Conservation (phyloP, 2,797 vertebrate species). For the Menidia menidia region DNA sequence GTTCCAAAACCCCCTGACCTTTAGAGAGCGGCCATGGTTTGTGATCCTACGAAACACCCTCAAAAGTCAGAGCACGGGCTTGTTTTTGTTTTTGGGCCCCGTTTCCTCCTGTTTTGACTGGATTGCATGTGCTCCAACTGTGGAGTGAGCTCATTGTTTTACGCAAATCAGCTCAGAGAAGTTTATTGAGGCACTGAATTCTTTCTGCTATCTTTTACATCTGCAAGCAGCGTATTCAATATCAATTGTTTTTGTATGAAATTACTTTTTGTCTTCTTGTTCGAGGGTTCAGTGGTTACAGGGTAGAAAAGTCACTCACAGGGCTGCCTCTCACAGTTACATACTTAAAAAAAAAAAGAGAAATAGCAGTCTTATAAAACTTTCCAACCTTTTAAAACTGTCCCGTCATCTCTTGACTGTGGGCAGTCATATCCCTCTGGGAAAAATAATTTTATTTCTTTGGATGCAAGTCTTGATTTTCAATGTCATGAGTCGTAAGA, state of each 20-base stretch:
- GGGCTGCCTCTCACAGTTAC: conserved; percentile 53
- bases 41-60: conserved; percentile 64
- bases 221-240: conserved; percentile 35
- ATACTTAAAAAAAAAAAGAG: conserved; percentile 45
- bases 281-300: conserved; percentile 30
- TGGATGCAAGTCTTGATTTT: conserved; percentile 54
- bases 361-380: conserved; percentile 61
- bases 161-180: conserved; percentile 58
- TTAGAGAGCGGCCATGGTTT: conserved; percentile 45
- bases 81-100: conserved; percentile 71
- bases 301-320: conserved; percentile 47
- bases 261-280: conserved; percentile 8
- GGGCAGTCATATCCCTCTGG: conserved; percentile 53
- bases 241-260: conserved; percentile 9
- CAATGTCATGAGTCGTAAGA: conserved; percentile 43
- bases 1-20: conserved; percentile 69
- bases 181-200: conserved; percentile 28
- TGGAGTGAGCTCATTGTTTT: conserved; percentile 61
- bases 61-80: conserved; percentile 51
- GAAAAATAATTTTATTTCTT: conserved; percentile 48
- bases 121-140: conserved; percentile 40
- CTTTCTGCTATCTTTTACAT: conserved; percentile 18
- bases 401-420: conserved; percentile 55
- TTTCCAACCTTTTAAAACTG: conserved; percentile 73
- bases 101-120: conserved; percentile 77